Base-by-base conservation (phyloP, 2,797 vertebrate genomes). In the Chromis chromis region DNA sequence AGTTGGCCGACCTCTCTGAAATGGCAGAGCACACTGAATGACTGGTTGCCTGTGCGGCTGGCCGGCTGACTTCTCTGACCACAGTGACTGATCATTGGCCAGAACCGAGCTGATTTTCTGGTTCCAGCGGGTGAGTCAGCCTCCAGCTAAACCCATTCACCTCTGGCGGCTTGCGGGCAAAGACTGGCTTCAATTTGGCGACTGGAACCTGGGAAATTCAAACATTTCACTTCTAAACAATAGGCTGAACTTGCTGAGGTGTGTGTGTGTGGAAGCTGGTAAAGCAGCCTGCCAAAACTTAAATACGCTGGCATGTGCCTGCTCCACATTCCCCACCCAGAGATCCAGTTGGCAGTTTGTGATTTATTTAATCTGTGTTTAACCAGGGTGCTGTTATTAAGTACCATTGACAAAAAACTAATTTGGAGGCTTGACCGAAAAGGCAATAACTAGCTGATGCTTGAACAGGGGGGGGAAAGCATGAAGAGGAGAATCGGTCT, bases 111-210 rank as follows among this genome's bases (percentile, higher is more conserved):
- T 8, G 8, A 24, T 66, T 76, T 71, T 85, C 74, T 79, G 74
- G 63, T 81, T 89, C 71, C 85, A 84, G 81, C 8, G 79, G 58
- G 52, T 84, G 86, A 90, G 79, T 90, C 87, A 76, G 69, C 61
- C 65, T 88, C 65, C 70, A 67, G 49, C 78, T 78, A 79, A 88
- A 91, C 83, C 62, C 83, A 46, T 79, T 91, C 86, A 88, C 77
- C 88, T 81, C 83, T 60, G 65, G 25, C 75, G 40, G 80, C 44
- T 48, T 68, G 52, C 21, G 68, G 82, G 80, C 57, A 68, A 65
- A 33, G 21, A 39, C 56, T 27, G 76, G 53, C 76, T 73, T 68
- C 57, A 33, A 55, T 56, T 7, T 55, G 49, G 67, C 57, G 57
- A 65, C 17, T 48, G 63, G 24, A 77, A 77, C 78, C 53, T 76